Evolutionary conservation across 2,888 invertebrate species (phyloP).

Genomic region (Cetonia aurata): DNA sequence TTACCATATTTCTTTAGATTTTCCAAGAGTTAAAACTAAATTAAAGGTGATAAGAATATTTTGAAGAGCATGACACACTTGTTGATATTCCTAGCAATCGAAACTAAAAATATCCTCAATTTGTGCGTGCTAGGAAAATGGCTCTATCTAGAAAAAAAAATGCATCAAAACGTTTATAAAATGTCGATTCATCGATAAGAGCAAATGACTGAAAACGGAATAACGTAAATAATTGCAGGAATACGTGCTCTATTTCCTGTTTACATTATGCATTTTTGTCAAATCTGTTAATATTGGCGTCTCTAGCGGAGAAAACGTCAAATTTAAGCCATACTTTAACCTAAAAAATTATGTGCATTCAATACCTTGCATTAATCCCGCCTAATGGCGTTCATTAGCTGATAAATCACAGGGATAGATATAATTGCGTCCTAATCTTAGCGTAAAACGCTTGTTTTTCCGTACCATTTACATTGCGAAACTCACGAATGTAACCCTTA

Average conservation of each 20-base stretch:
- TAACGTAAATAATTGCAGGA: conserved; percentile 10
- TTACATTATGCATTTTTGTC: conserved; percentile 5
- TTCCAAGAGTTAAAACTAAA: conserved; percentile 1
- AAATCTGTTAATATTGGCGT: too few relatives aligned
- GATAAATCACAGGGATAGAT: conserved; percentile 15
- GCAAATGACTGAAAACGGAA: conserved; percentile 2
- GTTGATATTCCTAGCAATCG: conserved; percentile 27
- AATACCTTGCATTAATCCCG: conserved; percentile 4
- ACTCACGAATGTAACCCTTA: conserved; percentile 37
- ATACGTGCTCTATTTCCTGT: conserved; percentile 27
- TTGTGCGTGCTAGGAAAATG: conserved; percentile 14
- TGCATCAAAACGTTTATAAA: conserved; percentile 2
- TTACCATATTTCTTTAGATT: background rate
- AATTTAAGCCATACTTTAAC: conserved; percentile 25
- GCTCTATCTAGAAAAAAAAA: conserved; percentile 1
- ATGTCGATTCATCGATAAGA: background rate
- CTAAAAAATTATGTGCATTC: conserved; percentile 4
- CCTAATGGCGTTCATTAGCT: conserved; percentile 12
- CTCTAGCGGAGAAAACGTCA: conserved; percentile 10
- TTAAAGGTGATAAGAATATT: conserved; percentile 3
- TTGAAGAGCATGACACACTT: conserved; percentile 25
- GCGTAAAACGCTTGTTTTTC: conserved; percentile 25
- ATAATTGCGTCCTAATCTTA: conserved; percentile 7
- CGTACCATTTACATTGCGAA: conserved; percentile 15
- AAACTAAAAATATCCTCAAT: conserved; percentile 24